Percentiles rank a stretch among this genome's conserved stretches.
Conservation (phyloP, 2,888 invertebrate genomes). For the Dryobota labecula region DNA sequence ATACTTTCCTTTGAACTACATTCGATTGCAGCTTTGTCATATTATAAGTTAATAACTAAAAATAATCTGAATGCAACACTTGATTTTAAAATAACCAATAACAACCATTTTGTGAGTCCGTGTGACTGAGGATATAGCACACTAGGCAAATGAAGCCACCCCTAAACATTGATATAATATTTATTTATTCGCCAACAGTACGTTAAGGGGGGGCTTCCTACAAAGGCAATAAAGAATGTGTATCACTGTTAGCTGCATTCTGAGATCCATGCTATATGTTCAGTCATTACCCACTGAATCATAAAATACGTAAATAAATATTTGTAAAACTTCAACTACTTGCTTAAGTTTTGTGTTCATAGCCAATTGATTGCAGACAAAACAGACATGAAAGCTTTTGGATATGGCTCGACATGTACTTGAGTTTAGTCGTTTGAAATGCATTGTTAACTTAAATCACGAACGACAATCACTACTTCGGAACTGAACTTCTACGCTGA, state of each 20-base stretch:
- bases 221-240: slow-evolving; percentile 76
- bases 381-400: slow-evolving; percentile 74
- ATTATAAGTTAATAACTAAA: slow-evolving; percentile 84
- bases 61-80: slow-evolving; percentile 89
- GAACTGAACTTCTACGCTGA: slow-evolving; percentile 73
- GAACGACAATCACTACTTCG: slow-evolving; percentile 69
- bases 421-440: slow-evolving; percentile 80
- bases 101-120: slow-evolving; percentile 87
- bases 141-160: slow-evolving; percentile 77
- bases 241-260: slow-evolving; percentile 87
- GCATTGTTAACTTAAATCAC: slow-evolving; percentile 77
- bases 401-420: slow-evolving; percentile 76
- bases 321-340: slow-evolving; percentile 81
- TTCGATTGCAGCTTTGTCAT: slow-evolving; percentile 87
- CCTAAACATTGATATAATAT: slow-evolving; percentile 65
- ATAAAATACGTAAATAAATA: slow-evolving; percentile 84
- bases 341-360: slow-evolving; percentile 83
- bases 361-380: slow-evolving; percentile 82
- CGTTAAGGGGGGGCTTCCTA: slow-evolving; percentile 69
- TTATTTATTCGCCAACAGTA: slow-evolving; percentile 66
- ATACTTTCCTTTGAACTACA: slow-evolving; percentile 87
- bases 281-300: slow-evolving; percentile 88
- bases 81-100: slow-evolving; percentile 85
- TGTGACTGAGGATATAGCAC: slow-evolving; percentile 87
- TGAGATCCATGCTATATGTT: slow-evolving; percentile 90